Evolutionary conservation across 2,113 vertebrate species (phyloP).

Genomic region (Cathartes aura): DNA sequence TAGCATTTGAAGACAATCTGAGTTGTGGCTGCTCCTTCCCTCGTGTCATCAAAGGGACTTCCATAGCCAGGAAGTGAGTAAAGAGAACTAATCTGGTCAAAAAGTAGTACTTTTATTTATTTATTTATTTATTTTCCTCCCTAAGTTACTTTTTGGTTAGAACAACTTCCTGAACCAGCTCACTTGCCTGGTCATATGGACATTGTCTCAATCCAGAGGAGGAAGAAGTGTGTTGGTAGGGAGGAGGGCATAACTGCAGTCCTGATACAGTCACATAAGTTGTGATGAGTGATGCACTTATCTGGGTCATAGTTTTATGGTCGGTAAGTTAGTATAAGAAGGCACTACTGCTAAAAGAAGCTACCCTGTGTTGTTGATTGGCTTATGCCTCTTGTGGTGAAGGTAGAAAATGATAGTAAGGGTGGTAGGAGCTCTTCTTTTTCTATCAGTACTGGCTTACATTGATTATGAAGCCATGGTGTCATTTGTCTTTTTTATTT

Average conservation of each 20-base stretch:
- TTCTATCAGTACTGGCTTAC: not conserved
- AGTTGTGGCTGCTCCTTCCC: not conserved
- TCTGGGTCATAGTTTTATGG: not conserved
- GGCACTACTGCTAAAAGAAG: not conserved
- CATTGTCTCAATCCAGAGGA: rapidly evolving
- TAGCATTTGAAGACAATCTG: not conserved
- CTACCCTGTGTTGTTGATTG: not conserved
- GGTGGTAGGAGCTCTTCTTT: not conserved
- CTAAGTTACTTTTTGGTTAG: not conserved
- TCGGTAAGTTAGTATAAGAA: not conserved
- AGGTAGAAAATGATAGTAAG: not conserved
- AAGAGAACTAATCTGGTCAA: not conserved
- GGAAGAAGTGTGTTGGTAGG: not conserved
- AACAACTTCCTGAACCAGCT: not conserved
- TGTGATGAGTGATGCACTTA: not conserved
- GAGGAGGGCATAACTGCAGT: not conserved
- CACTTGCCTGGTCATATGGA: rapidly evolving
- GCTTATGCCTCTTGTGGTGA: not conserved
- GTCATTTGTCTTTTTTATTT: not conserved
- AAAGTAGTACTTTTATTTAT: not conserved
- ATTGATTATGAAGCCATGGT: not conserved
- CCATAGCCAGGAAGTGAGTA: not conserved
- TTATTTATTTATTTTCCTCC: not conserved
- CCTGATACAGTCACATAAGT: not conserved
- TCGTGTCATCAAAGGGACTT: not conserved